These are phyloP conservation scores for Chelonia mydas DNA, from an alignment of 2,797 vertebrate species.

Conservation along the genomic window DNA sequence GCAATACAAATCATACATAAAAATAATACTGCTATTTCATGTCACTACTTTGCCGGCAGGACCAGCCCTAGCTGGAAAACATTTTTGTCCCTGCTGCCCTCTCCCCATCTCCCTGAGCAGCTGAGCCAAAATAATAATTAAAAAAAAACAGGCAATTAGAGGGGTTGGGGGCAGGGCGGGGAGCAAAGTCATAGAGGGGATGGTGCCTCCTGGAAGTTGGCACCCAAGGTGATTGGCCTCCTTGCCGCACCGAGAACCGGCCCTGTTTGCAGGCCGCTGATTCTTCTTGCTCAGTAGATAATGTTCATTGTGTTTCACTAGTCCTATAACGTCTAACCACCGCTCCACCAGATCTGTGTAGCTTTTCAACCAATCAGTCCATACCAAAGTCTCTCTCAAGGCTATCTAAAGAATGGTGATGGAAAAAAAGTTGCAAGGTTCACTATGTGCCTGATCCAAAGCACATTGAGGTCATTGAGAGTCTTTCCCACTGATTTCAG, in stretches of 20 bases:
- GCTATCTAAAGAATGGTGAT: not conserved
- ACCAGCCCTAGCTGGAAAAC: not conserved
- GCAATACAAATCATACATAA: not conserved
- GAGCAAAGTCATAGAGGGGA: not conserved
- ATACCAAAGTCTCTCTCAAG: not conserved
- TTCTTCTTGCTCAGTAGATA: not conserved
- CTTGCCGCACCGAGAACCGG: not conserved
- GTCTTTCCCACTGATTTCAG: constrained; percentile 5
- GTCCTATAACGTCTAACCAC: not conserved
- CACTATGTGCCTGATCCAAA: not conserved
- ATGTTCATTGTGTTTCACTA: not conserved
- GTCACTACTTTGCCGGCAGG: not conserved
- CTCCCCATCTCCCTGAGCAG: not conserved
- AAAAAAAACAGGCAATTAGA: not conserved
- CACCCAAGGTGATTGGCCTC: not conserved
- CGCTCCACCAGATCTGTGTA: not conserved
- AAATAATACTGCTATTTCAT: not conserved
- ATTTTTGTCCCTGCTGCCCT: not conserved
- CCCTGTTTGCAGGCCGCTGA: not conserved
- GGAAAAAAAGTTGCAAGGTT: not conserved
- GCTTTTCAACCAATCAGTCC: not conserved
- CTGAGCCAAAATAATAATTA: not conserved
- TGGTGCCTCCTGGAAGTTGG: not conserved
- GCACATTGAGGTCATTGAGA: not conserved
- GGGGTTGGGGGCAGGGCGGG: not conserved